phyloP scores from a whole-genome alignment of 2,113 vertebrate species.

The Cheirogaleus medius region DNA sequence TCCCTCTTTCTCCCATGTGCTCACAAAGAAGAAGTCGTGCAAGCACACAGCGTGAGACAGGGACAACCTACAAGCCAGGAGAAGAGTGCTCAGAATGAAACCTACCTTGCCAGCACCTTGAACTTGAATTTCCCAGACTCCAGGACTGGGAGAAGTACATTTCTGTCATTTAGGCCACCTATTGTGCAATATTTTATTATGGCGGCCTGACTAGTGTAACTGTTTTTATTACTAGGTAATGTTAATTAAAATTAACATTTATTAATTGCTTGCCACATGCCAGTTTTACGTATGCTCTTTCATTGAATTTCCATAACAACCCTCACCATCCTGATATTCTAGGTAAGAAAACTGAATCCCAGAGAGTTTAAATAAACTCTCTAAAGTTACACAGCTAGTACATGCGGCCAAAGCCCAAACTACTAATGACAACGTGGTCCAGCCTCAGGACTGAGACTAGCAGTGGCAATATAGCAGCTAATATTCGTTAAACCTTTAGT shows the following conservation, averaged over 20 bases:
- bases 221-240: no score
- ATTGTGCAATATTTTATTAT: neutral
- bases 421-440: accelerated
- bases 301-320: neutral
- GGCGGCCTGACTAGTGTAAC: neutral
- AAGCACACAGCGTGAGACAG: neutral
- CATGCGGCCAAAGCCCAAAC: neutral
- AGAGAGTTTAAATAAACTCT: neutral
- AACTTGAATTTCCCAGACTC: neutral
- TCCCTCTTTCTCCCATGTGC: neutral
- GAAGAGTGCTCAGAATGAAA: neutral
- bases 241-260: no score
- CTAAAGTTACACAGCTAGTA: accelerated
- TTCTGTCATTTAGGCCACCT: neutral
- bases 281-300: neutral
- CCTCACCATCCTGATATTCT: neutral
- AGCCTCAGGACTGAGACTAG: neutral
- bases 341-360: neutral
- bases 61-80: no score
- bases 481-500: neutral
- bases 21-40: neutral
- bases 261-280: neutral
- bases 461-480: neutral
- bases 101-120: neutral
- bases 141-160: neutral